A percentile compares a stretch with the other conserved stretches of the same genome.
Evolutionary conservation across 1,140 invertebrate species (phyloP).

Genomic region (Lasaia peninsularis): DNA sequence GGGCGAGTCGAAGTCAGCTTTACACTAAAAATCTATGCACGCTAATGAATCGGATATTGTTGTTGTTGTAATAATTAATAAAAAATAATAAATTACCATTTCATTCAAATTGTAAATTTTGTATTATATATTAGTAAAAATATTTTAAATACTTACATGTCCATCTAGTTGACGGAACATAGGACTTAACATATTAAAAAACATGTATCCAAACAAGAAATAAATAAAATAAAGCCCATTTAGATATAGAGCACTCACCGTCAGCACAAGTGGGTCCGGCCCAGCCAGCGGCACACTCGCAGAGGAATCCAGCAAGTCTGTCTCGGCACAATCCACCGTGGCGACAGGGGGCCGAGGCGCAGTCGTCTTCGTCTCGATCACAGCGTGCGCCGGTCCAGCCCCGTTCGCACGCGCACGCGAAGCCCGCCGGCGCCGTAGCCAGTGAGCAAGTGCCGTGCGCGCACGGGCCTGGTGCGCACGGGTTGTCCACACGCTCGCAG

Average conservation of each 20-base stretch:
- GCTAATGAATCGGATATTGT: no score
- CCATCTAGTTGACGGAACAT: no score
- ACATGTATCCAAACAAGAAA: no score
- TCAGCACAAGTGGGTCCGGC: slow-evolving; percentile 49
- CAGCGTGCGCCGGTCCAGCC: slow-evolving; percentile 92
- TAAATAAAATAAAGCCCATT: no score
- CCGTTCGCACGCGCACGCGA: slow-evolving; percentile 89
- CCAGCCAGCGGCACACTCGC: slow-evolving; percentile 75
- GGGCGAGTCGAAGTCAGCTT: no score
- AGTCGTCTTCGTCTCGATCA: slow-evolving; percentile 76
- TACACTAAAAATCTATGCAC: no score
- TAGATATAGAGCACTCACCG: slow-evolving; percentile 31
- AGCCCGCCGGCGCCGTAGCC: slow-evolving; percentile 70
- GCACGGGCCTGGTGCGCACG: slow-evolving; percentile 93
- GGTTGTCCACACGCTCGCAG: slow-evolving; percentile 94
- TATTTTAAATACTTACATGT: no score
- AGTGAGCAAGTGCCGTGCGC: slow-evolving; percentile 87
- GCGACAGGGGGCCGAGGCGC: slow-evolving; percentile 89
- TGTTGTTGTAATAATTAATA: no score
- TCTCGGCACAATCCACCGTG: slow-evolving; percentile 90
- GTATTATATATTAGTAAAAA: no score
- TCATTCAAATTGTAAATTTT: no score
- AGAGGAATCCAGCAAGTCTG: slow-evolving; percentile 79
- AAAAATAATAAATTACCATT: no score
- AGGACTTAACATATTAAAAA: no score